Conservation (phyloP, 2,797 vertebrate genomes). For the Loris lydekkerianus region DNA sequence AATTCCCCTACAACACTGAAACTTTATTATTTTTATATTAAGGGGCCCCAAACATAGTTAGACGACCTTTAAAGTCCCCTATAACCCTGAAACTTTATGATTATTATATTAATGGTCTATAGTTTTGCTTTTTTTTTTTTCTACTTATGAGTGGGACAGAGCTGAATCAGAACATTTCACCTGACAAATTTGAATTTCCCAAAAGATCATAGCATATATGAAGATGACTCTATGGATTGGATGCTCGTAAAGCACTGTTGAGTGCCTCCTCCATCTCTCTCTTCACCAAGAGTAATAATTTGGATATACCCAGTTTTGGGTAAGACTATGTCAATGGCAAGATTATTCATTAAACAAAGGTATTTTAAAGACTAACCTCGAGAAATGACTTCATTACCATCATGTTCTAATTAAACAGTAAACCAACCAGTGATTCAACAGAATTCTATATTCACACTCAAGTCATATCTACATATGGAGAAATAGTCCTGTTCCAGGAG, state of each 20-base stretch:
- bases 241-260: background rate
- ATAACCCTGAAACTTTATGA: background rate
- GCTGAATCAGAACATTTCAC: background rate
- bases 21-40: too few relatives aligned
- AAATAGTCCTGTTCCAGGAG: background rate
- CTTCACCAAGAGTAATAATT: background rate
- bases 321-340: background rate
- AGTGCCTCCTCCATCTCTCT: background rate
- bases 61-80: slow-evolving; percentile 22
- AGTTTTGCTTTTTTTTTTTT: slow-evolving; percentile 14
- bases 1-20: too few relatives aligned
- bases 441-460: background rate
- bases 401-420: background rate
- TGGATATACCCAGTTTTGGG: background rate
- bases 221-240: background rate
- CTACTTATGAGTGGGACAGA: background rate
- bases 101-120: background rate
- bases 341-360: background rate
- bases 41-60: background rate
- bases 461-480: background rate
- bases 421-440: background rate
- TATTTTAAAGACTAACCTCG: slow-evolving; percentile 6
- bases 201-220: background rate
- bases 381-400: background rate
- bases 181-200: background rate